phyloP scores from a whole-genome alignment of 2,888 invertebrate species.

The Eucera pruinosa region DNA sequence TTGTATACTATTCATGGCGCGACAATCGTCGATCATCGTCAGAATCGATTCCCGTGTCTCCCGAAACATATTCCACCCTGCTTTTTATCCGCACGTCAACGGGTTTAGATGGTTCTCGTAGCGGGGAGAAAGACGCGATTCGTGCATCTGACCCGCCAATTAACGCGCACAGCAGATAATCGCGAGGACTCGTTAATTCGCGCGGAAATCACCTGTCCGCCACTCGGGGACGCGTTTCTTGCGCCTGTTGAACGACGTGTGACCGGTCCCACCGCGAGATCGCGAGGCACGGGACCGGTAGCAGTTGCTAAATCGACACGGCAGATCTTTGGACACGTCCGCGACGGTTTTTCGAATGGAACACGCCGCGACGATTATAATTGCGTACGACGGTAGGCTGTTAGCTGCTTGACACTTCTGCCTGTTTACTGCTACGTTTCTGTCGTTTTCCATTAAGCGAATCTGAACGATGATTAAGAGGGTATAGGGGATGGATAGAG shows the following conservation, averaged over 20 bases:
- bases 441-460: not conserved
- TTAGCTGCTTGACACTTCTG: conserved; percentile 17
- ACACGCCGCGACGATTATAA: conserved; percentile 30
- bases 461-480: not conserved
- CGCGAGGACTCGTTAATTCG: conserved; percentile 70
- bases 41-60: conserved; percentile 7
- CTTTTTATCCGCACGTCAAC: conserved; percentile 13
- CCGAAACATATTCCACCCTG: not conserved
- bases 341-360: conserved; percentile 17
- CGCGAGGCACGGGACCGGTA: conserved; percentile 28
- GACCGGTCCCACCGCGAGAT: conserved; percentile 45
- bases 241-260: conserved; percentile 26
- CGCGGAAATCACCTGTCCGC: conserved; percentile 72
- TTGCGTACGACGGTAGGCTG: conserved; percentile 40
- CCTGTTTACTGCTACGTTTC: not conserved
- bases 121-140: conserved; percentile 8
- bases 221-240: conserved; percentile 40
- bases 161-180: conserved; percentile 64
- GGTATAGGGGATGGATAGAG: not conserved
- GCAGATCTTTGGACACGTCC: conserved; percentile 36
- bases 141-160: conserved; percentile 28
- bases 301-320: conserved; percentile 43
- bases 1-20: not conserved
- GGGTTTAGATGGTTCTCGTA: conserved; percentile 17
- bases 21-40: conserved; percentile 33